Evolutionary conservation across 2,113 vertebrate species (phyloP), one percentile per base, ranked within the genome.

Genomic region (Coryphaenoides rupestris): DNA sequence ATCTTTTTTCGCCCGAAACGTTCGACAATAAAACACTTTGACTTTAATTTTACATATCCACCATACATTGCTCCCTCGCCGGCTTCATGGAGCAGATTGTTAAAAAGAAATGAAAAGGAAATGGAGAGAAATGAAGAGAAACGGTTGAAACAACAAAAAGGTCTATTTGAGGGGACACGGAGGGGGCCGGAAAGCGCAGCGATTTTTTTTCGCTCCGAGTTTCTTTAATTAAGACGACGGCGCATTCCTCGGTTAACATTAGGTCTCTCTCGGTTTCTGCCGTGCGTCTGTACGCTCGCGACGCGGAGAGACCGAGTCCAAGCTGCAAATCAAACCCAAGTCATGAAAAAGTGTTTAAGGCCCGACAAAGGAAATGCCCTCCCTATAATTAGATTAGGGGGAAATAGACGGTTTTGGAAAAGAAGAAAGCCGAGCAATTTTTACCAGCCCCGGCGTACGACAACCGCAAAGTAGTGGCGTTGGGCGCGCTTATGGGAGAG

Each of bases 321-420:
- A 80, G 64, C 81, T 85, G 62, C 84, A 87, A 91, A 84, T 88
- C 83, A 89, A 88, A 87, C 69, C 81, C 75, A n/a, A 77, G 77
- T 73, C 69, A 83, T 88, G 84, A n/a, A 92, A 92, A 90, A 80
- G 69, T 63, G 84, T 84, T 83, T 76, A 68, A 89, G 80, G 62
- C 82, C 75, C 78, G 79, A 83, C 76, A 83, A 81, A 85, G 75
- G 78, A 73, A 67, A 68, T 33, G 40, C 6, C 50, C 55, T 56
- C 53, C 45, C 70, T 78, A 12, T 85, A 82, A 85, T 84, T 79
- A 78, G 69, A 79, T 80, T 70, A 83, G 58, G 55, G n/a, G 55
- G 65, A 72, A 74, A 28, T 40, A 65, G 67, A 19, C 5, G 24
- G 40, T 45, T 64, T 22, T 15, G 7, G 4, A 50, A n/a, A 63